Evolutionary conservation across 2,888 invertebrate species (phyloP).

Genomic region (Hypolimnas misippus): DNA sequence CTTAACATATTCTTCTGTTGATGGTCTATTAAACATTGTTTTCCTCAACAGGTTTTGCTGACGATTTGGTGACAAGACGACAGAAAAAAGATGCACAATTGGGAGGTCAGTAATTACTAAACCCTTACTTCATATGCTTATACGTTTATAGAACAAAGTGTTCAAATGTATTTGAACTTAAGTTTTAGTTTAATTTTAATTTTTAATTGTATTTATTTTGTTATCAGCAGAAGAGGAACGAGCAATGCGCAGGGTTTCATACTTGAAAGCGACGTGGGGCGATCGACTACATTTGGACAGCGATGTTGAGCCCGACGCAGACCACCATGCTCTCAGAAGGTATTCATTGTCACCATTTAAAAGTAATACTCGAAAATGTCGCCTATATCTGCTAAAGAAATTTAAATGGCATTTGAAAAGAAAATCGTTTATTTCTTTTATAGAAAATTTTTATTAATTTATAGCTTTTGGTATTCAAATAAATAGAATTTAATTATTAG

Average conservation of each 20-base stretch:
- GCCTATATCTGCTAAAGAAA: slow-evolving; percentile 37
- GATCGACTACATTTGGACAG: slow-evolving; percentile 90
- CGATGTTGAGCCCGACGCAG: slow-evolving; percentile 85
- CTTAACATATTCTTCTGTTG: background rate
- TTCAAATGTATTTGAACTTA: background rate
- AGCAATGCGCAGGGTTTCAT: slow-evolving; percentile 95
- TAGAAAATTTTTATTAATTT: too few relatives aligned
- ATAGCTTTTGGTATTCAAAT: too few relatives aligned
- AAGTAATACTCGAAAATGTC: slow-evolving; percentile 17
- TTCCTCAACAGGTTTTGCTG: slow-evolving; percentile 75
- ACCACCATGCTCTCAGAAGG: slow-evolving; percentile 86
- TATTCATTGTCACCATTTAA: slow-evolving; percentile 59
- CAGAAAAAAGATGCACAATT: slow-evolving; percentile 82
- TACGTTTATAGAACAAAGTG: background rate
- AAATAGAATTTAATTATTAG: background rate
- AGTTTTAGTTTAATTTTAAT: too few relatives aligned
- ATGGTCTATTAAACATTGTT: slow-evolving; percentile 30
- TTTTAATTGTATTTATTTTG: slow-evolving; percentile 47
- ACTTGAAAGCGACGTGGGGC: slow-evolving; percentile 95
- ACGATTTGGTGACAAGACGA: slow-evolving; percentile 80
- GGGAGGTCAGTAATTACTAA: slow-evolving; percentile 66
- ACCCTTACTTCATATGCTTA: background rate
- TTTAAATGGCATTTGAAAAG: background rate
- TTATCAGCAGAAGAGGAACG: slow-evolving; percentile 90
- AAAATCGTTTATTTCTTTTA: too few relatives aligned